phyloP scores from a whole-genome alignment of 2,113 vertebrate species.

The Willisornis vidua region DNA sequence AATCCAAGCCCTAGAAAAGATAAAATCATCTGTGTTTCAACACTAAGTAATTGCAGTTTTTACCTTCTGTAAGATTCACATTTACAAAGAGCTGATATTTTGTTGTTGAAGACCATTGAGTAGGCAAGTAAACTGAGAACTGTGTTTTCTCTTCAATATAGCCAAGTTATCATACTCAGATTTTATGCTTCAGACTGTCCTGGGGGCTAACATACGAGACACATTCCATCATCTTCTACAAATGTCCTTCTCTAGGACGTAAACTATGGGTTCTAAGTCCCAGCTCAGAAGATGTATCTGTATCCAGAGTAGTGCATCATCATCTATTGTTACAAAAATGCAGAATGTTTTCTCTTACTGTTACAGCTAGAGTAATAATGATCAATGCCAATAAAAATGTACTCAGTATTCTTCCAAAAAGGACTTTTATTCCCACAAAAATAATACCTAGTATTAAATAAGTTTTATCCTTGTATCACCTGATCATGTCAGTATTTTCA shows the following conservation, averaged over 20 bases:
- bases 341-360: neutral
- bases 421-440: neutral
- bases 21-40: neutral
- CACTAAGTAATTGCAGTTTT: neutral
- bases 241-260: neutral
- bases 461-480: neutral
- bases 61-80: neutral
- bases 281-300: neutral
- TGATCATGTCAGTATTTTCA: neutral
- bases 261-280: neutral
- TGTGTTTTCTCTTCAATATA: neutral
- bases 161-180: neutral
- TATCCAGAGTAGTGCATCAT: neutral
- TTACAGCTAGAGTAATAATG: neutral
- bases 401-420: neutral
- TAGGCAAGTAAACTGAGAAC: neutral
- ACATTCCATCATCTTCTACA: neutral
- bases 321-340: neutral
- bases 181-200: neutral
- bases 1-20: neutral
- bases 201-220: neutral
- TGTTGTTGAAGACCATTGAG: neutral
- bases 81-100: neutral
- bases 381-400: rapidly evolving
- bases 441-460: neutral